These are phyloP conservation scores for Stegastes partitus DNA, from an alignment of 2,113 vertebrate genomes.

Conservation along the genomic window DNA sequence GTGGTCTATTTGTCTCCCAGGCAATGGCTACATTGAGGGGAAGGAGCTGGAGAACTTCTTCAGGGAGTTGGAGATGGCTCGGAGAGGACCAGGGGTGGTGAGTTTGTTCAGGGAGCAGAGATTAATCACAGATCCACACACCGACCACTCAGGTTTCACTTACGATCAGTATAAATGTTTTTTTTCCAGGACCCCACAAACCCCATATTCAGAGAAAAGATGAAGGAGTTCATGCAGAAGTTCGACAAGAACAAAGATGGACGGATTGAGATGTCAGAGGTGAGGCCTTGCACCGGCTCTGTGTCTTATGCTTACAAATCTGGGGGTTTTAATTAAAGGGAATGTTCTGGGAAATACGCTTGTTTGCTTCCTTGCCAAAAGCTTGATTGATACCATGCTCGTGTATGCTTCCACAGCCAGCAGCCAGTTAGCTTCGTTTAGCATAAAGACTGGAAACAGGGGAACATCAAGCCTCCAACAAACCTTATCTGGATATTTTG, in stretches of 20 bases:
- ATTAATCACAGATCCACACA: not conserved
- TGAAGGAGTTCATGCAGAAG: constrained; percentile 99
- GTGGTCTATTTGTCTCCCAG: constrained; percentile 76
- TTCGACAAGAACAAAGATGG: constrained; percentile 97
- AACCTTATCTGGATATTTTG: too few relatives aligned
- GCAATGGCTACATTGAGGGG: constrained; percentile 98
- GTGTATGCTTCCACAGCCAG: too few relatives aligned
- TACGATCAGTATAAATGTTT: constrained; percentile 5
- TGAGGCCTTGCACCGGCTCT: constrained; percentile 71
- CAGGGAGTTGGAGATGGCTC: constrained; percentile 92
- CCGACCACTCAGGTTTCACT: not conserved
- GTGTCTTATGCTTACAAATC: too few relatives aligned
- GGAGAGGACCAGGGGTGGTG: constrained; percentile 95
- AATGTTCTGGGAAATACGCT: not conserved
- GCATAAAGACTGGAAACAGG: too few relatives aligned
- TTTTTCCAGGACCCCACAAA: constrained; percentile 88
- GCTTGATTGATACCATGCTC: too few relatives aligned
- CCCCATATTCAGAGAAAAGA: constrained; percentile 90
- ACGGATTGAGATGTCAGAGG: constrained; percentile 98
- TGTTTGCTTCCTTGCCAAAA: not conserved
- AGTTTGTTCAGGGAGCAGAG: constrained; percentile 68
- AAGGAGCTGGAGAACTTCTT: constrained; percentile 99
- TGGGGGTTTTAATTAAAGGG: too few relatives aligned
- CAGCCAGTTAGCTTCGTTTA: too few relatives aligned
- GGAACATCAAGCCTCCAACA: too few relatives aligned